Evolutionary conservation across 2,888 invertebrate genomes (phyloP).

Genomic region (Ypsolopha scabrella): DNA sequence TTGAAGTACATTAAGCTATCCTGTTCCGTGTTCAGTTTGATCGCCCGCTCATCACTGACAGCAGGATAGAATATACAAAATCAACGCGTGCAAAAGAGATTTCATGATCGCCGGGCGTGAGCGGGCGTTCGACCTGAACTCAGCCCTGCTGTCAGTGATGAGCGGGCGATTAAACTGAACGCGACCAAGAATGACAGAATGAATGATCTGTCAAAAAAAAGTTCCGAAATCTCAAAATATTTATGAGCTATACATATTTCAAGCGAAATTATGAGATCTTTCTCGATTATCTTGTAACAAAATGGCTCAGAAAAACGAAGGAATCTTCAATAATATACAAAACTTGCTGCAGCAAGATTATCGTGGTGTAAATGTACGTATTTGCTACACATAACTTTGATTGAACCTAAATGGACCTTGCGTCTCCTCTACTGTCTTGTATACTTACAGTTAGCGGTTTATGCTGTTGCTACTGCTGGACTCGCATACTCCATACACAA

Average conservation of each 20-base stretch:
- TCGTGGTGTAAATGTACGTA: slow-evolving; percentile 58
- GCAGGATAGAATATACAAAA: too few relatives aligned
- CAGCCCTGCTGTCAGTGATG: not conserved
- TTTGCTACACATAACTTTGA: slow-evolving; percentile 2
- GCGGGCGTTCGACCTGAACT: too few relatives aligned
- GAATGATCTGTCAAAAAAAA: slow-evolving; percentile 6
- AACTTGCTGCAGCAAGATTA: slow-evolving; percentile 52
- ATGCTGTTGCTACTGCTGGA: slow-evolving; percentile 68
- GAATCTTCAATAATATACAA: slow-evolving; percentile 37
- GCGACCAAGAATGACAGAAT: too few relatives aligned
- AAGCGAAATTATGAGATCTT: not conserved
- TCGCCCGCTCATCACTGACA: too few relatives aligned
- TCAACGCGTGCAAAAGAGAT: too few relatives aligned
- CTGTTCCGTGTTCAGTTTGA: too few relatives aligned
- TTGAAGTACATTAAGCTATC: too few relatives aligned
- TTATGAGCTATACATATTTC: slow-evolving; percentile 43
- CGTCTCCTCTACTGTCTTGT: not conserved
- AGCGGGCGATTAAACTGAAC: too few relatives aligned
- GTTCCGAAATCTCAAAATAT: slow-evolving; percentile 37
- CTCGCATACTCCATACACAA: slow-evolving; percentile 67
- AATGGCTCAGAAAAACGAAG: slow-evolving; percentile 44
- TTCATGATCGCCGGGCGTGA: too few relatives aligned
- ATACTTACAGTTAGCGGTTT: slow-evolving; percentile 67
- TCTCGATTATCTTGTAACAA: slow-evolving; percentile 11
- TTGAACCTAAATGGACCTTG: not conserved